A percentile compares a stretch with the other conserved stretches of the same genome.
phyloP scores from a whole-genome alignment of 2,797 vertebrate species.

The Alfaro cultratus region DNA sequence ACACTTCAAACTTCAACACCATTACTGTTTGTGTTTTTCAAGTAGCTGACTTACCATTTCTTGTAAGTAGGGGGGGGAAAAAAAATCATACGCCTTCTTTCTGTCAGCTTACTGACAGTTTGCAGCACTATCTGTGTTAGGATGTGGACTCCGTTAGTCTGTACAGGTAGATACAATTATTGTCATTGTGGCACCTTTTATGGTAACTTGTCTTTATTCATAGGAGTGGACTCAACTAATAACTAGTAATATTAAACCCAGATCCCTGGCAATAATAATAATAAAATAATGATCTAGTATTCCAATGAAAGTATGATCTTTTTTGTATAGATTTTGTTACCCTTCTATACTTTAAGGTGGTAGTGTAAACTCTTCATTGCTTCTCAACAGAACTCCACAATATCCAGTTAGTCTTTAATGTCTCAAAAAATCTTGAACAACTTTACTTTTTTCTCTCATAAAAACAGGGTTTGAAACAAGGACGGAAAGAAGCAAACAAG shows the following conservation, averaged over 20 bases:
- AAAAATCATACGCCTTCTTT: neutral
- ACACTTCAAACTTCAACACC: neutral
- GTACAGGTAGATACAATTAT: neutral
- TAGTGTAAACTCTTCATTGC: neutral
- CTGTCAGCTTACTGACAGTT: neutral
- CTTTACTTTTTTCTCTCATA: neutral
- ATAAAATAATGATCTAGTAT: neutral
- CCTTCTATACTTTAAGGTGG: neutral
- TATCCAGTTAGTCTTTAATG: neutral
- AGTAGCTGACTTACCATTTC: neutral
- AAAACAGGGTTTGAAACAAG: slow-evolving; percentile 82
- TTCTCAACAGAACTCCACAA: neutral
- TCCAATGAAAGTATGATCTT: too few species aligned
- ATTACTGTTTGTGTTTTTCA: neutral
- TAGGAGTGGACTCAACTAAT: neutral
- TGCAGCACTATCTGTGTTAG: neutral
- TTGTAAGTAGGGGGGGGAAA: neutral
- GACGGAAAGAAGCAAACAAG: slow-evolving; percentile 76
- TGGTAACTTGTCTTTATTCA: neutral
- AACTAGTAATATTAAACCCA: neutral
- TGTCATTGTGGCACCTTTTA: neutral
- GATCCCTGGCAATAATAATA: neutral
- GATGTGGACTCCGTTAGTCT: neutral
- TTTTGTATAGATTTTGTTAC: neutral
- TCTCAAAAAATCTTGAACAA: neutral